Evolutionary conservation across 1,140 invertebrate species (phyloP).

Genomic region (Drosophila jambulina): DNA sequence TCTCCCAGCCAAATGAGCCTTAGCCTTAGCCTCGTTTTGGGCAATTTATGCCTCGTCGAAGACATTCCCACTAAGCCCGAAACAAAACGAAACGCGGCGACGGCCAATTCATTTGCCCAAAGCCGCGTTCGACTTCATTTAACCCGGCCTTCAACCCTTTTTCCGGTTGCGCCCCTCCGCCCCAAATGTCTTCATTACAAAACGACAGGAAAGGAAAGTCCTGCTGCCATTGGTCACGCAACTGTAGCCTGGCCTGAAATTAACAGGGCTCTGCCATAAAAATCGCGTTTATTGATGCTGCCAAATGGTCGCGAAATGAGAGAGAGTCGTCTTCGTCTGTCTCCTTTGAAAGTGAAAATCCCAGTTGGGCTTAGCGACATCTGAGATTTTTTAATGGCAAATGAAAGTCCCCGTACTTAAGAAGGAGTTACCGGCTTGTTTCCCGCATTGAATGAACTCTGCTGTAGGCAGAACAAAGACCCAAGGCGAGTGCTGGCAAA

Average conservation of each 20-base stretch:
- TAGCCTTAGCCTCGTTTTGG: constrained; percentile 47
- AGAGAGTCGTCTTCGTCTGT: constrained; percentile 36
- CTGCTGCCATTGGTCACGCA: constrained; percentile 74
- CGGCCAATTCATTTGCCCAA: constrained; percentile 72
- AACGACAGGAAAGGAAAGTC: constrained; percentile 40
- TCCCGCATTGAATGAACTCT: background rate
- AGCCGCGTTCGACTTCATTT: constrained; percentile 81
- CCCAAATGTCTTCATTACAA: constrained; percentile 73
- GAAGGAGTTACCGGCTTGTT: constrained; percentile 13
- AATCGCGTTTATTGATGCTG: constrained; percentile 81
- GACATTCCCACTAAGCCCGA: constrained; percentile 68
- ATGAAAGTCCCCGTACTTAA: constrained; percentile 24
- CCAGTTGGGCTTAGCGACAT: constrained; percentile 47
- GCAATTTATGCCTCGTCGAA: constrained; percentile 76
- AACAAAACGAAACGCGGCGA: constrained; percentile 47
- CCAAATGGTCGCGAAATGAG: constrained; percentile 66
- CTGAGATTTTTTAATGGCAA: constrained; percentile 48
- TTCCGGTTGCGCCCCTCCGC: constrained; percentile 17
- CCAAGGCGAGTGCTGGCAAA: background rate
- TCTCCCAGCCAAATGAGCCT: constrained; percentile 69
- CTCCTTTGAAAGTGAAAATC: constrained; percentile 51
- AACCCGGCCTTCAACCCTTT: constrained; percentile 55
- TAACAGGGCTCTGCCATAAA: constrained; percentile 73
- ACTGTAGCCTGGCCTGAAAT: constrained; percentile 71
- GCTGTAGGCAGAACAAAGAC: constrained; percentile 1